Base-by-base conservation (phyloP, 2,113 vertebrate species). In the Actenoides hombroni region DNA sequence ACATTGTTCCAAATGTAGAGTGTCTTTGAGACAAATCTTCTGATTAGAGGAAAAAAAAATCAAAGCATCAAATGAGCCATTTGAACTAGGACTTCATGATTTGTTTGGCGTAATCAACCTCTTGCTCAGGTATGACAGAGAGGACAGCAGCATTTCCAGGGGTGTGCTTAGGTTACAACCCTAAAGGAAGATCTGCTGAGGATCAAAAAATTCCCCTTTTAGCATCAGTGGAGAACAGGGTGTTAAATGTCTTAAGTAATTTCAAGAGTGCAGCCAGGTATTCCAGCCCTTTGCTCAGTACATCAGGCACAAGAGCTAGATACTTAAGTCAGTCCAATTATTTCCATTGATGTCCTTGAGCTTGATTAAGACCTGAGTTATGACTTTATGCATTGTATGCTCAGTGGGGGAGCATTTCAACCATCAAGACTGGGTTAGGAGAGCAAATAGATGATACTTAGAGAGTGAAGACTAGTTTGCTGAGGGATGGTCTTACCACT, bases 351-450 rank as follows among this genome's bases (percentile, higher is more conserved):
- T 1, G 8, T 83, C 46, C 68, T 86, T 93, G 71, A 90, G 71
- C 83, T 90, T 90, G 61, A 94, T 96, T 95, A 94, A 73, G 75
- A 39, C 61, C 54, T 73, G 83, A 92, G 26, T 88, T 81, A 67
- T 26, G 20, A 42, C 29, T 90, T 91, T 81, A 31, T 2, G 3
- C 42, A 57, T 56, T 56, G 26, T 51, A 33, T 67, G 39, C 39
- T 81, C 24, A 18, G 76, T 61, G 49, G 17, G 56, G 54, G 19
- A 69, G 26, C n/a, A 40, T 92, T 96, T 88, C 83, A 59, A 83
- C 46, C 60, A 77, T 42, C 63, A 80, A n/a, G 40, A 29, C 19
- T 65, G 31, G 64, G 20, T 13, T 53, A 40, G 23, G 28, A 53
- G 60, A 63, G 15, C 4, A 49, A 91, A 63, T 7, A 49, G n/a